Conservation (phyloP, 2,888 invertebrate species). For the Hydrotaea cyrtoneurina region DNA sequence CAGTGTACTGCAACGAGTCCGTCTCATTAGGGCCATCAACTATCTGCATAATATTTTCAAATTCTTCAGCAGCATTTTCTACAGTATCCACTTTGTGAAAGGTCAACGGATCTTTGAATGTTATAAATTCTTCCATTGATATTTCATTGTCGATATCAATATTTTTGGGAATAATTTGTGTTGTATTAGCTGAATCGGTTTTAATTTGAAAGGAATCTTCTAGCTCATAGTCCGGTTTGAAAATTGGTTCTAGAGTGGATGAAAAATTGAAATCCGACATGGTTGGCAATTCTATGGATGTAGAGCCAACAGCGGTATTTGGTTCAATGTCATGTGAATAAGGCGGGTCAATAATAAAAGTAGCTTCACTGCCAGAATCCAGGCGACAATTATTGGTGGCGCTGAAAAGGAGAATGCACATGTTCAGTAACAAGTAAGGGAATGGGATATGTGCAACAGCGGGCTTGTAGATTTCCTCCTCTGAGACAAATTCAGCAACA, state of each 20-base stretch:
- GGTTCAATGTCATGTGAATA: constrained; percentile 21
- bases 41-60: neutral
- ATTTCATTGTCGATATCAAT: constrained; percentile 66
- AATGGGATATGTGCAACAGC: too few species aligned
- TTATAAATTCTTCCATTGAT: constrained; percentile 72
- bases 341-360: neutral
- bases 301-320: constrained; percentile 6
- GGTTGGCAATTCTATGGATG: constrained; percentile 28
- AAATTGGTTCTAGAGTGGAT: constrained; percentile 71
- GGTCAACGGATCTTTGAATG: constrained; percentile 66
- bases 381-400: constrained; percentile 24
- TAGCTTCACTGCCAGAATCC: neutral
- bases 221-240: constrained; percentile 66
- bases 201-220: constrained; percentile 35
- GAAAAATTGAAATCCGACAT: constrained; percentile 59
- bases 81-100: constrained; percentile 18
- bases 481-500: too few species aligned
- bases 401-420: constrained; percentile 23
- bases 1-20: neutral
- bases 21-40: constrained; percentile 16
- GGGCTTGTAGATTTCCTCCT: too few species aligned
- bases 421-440: neutral
- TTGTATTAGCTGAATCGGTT: neutral
- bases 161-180: constrained; percentile 4
- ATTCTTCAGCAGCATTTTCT: neutral